Conservation (phyloP, 2,888 invertebrate genomes). For the Priocnemis perturbator region DNA sequence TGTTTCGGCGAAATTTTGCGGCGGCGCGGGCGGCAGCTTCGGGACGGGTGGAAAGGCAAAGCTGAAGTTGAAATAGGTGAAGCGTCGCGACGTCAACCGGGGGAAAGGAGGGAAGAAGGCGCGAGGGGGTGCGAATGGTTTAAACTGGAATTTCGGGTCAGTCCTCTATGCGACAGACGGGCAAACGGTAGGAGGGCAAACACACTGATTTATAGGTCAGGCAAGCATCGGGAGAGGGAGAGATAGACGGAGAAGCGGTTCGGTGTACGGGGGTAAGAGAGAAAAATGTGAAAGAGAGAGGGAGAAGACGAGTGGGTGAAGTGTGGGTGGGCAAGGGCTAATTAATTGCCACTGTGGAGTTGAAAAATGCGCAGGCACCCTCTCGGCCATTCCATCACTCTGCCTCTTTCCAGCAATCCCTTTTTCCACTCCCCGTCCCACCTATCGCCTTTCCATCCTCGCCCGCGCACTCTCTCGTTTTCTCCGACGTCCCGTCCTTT, state of each 20-base stretch:
- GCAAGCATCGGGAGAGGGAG: conserved; percentile 31
- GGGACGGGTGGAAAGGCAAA: too few species aligned
- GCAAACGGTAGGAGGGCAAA: conserved; percentile 46
- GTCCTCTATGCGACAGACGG: conserved; percentile 49
- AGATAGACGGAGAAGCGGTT: conserved; percentile 20
- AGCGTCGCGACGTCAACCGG: neutral
- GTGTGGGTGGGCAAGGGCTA: conserved; percentile 42
- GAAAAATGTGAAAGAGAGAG: conserved; percentile 4
- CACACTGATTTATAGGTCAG: conserved; percentile 63
- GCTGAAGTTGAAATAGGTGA: neutral
- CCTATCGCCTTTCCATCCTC: conserved; percentile 10
- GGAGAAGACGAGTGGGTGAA: conserved; percentile 23
- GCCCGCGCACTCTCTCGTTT: neutral
- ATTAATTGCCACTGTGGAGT: conserved; percentile 54
- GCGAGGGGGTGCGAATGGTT: conserved; percentile 7
- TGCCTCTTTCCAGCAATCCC: neutral
- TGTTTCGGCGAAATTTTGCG: too few species aligned
- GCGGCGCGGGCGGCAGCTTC: too few species aligned
- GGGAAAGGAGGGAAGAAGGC: conserved; percentile 10
- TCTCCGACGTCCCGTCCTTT: neutral
- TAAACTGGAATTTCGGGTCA: conserved; percentile 54
- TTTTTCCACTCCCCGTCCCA: conserved; percentile 2
- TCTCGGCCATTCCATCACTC: conserved; percentile 24
- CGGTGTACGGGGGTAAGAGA: conserved; percentile 6
- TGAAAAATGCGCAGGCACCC: conserved; percentile 54